phyloP scores from a whole-genome alignment of 1,140 invertebrate species.

The Dendrolimus kikuchii region DNA sequence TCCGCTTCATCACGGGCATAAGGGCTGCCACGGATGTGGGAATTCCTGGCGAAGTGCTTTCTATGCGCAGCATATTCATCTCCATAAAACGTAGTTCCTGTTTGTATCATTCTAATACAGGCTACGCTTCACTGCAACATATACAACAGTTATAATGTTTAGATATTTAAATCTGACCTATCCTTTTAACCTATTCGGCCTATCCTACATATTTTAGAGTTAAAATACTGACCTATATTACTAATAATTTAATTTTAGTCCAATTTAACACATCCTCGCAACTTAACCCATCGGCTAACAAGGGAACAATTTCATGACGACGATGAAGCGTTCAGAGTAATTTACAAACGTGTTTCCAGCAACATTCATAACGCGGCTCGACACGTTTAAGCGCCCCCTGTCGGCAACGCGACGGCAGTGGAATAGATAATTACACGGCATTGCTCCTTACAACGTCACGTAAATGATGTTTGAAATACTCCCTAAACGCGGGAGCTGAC shows the following conservation, averaged over 20 bases:
- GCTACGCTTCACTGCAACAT: too few relatives aligned
- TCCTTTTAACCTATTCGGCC: neutral
- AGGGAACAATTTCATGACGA: conserved; percentile 1
- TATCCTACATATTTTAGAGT: neutral
- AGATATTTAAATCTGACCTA: too few relatives aligned
- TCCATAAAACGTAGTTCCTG: too few relatives aligned
- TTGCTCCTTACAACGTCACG: conserved; percentile 1
- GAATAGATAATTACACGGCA: conserved; percentile 1
- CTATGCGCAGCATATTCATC: too few relatives aligned
- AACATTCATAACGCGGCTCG: neutral
- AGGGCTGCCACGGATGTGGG: too few relatives aligned
- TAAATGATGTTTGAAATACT: neutral
- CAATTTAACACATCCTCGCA: too few relatives aligned
- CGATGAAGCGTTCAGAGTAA: conserved; percentile 1
- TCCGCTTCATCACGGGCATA: too few relatives aligned
- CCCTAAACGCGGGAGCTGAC: neutral
- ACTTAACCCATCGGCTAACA: neutral
- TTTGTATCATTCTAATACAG: too few relatives aligned
- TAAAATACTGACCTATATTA: too few relatives aligned
- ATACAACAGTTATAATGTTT: too few relatives aligned
- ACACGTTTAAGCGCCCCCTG: conserved; percentile 1
- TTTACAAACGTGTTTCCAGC: conserved; percentile 1
- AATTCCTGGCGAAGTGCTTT: too few relatives aligned
- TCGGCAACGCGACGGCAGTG: neutral
- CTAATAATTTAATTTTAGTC: too few relatives aligned